These are phyloP conservation scores for Agriopis leucophaearia DNA, from an alignment of 2,888 invertebrate species.

Conservation along the genomic window DNA sequence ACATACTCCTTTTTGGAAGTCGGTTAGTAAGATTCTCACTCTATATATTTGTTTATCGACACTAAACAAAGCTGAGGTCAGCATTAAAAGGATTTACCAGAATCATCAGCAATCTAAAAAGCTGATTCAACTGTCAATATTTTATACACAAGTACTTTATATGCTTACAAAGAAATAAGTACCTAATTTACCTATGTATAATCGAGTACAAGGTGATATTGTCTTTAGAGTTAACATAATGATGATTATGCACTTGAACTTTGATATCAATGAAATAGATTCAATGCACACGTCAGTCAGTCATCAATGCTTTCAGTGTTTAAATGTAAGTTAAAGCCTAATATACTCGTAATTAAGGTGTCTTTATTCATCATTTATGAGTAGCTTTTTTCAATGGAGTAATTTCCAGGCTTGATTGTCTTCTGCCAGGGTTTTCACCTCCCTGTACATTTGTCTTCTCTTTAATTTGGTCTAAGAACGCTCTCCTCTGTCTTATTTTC, in stretches of 20 bases:
- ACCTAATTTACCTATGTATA: neutral
- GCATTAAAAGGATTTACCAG: slow-evolving; percentile 7
- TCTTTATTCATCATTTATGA: too few species aligned
- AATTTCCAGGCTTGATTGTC: too few species aligned
- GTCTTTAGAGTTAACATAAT: slow-evolving; percentile 9
- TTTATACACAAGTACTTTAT: neutral
- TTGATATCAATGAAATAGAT: slow-evolving; percentile 4
- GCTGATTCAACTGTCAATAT: neutral
- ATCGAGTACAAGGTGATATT: slow-evolving; percentile 17
- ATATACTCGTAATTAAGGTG: too few species aligned
- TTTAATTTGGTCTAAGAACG: too few species aligned
- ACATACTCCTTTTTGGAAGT: too few species aligned
- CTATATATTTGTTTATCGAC: neutral
- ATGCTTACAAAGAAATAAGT: neutral
- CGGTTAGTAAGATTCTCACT: neutral
- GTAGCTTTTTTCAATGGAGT: too few species aligned
- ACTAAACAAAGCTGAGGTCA: slow-evolving; percentile 4
- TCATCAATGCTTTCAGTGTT: too few species aligned
- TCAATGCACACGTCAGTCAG: neutral
- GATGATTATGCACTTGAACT: slow-evolving; percentile 15
- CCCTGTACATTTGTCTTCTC: too few species aligned
- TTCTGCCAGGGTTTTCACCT: too few species aligned
- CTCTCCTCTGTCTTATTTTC: too few species aligned
- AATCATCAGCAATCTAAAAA: slow-evolving; percentile 4
- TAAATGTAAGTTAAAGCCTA: too few species aligned